Base-by-base conservation (phyloP, 2,888 invertebrate species). In the Drosophila formosana region DNA sequence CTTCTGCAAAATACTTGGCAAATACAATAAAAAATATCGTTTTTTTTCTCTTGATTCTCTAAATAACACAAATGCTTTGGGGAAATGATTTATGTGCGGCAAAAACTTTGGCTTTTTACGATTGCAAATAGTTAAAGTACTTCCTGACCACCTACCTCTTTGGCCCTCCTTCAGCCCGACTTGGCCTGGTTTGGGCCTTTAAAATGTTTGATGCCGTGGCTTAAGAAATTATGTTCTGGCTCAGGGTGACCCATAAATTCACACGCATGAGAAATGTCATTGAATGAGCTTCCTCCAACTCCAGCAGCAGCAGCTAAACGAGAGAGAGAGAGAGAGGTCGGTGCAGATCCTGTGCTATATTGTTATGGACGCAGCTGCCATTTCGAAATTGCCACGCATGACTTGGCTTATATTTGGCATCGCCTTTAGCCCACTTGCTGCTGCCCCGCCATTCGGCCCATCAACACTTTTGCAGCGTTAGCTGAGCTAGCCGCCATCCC, bases 11-110 rank as follows among this genome's bases (percentile, higher is more conserved):
- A 56, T 60, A 45, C 76, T 71, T 47, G 72, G 43, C 46, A 69
- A 80, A 79, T 88, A 71, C 67, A 79, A 78, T 80, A 80, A 77
- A 73, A 60, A 47, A 62, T 37, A 23, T 9, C 4, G n/a, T 23
- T 60, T 46, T 34, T 61, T 26, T 45, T 37, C 26, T 28, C 4
- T 63, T 55, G 77, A 13, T 56, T 63, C 72, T 89, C 74, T 85
- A 88, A 89, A 87, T 87, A 89, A 82, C 74, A 75, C 74, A 85
- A 89, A 87, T 80, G 82, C 89, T 81, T 56, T 46, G 69, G 85
- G 81, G 80, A 86, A 73, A 88, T 88, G 85, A 85, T 85, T 85
- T 85, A 88, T 87, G 78, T 80, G 82, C 28, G 72, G 68, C 46
- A 61, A 66, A 82, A 75, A 78, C 63, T 82, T 79, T 82, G 69